phyloP scores from a whole-genome alignment of 1,140 invertebrate genomes.

The Zaprionus tsacasi region DNA sequence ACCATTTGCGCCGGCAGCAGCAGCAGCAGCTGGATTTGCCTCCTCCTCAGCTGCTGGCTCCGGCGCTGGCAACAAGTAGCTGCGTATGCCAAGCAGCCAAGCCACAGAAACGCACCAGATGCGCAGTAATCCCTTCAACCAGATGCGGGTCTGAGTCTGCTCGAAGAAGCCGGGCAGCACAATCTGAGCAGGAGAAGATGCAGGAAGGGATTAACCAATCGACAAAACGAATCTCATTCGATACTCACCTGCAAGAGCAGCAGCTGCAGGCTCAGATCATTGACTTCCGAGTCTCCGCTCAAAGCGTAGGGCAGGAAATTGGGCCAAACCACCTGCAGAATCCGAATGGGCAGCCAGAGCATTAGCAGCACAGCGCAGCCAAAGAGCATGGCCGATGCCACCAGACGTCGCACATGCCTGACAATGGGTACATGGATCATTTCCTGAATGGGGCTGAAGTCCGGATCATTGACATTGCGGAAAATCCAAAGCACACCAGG shows the following conservation, averaged over 20 bases:
- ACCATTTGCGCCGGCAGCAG: not conserved
- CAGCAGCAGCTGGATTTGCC: slow-evolving; percentile 19
- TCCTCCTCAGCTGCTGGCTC: slow-evolving; percentile 78
- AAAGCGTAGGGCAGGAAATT: slow-evolving; percentile 97
- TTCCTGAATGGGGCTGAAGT: slow-evolving; percentile 99
- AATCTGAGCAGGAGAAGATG: slow-evolving; percentile 86
- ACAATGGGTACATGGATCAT: slow-evolving; percentile 99
- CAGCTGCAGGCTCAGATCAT: slow-evolving; percentile 96
- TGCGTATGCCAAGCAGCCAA: slow-evolving; percentile 93
- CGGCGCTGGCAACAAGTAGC: slow-evolving; percentile 92
- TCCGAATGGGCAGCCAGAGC: slow-evolving; percentile 96
- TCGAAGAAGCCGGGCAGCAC: slow-evolving; percentile 97
- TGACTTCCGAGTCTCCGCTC: slow-evolving; percentile 92
- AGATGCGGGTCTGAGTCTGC: slow-evolving; percentile 96
- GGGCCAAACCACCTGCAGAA: slow-evolving; percentile 93
- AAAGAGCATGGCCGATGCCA: slow-evolving; percentile 97
- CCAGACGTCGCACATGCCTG: slow-evolving; percentile 93
- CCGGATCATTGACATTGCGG: slow-evolving; percentile 98
- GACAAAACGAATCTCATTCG: not conserved
- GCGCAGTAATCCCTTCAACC: slow-evolving; percentile 94
- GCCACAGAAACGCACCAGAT: slow-evolving; percentile 95
- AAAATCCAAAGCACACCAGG: slow-evolving; percentile 99
- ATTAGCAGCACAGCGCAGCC: slow-evolving; percentile 97
- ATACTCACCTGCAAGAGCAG: slow-evolving; percentile 92
- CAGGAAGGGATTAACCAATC: not conserved